phyloP scores from a whole-genome alignment of 2,113 vertebrate species.

The Candoia aspera region DNA sequence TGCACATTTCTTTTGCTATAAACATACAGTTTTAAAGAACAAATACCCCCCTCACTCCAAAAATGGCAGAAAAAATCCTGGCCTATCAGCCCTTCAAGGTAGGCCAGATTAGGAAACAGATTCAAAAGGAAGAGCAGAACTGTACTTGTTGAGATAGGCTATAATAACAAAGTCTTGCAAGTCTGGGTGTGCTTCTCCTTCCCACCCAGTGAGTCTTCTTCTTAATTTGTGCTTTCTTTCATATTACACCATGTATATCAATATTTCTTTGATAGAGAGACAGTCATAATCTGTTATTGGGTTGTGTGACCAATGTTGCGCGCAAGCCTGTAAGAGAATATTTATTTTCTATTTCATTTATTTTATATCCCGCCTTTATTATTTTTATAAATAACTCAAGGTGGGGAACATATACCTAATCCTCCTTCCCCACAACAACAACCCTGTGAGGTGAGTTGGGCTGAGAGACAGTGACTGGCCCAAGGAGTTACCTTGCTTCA shows the following conservation, averaged over 20 bases:
- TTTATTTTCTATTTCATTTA: too few relatives aligned
- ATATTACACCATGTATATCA: not conserved
- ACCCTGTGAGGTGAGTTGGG: too few relatives aligned
- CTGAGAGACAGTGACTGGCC: too few relatives aligned
- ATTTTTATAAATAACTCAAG: too few relatives aligned
- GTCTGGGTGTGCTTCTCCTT: not conserved
- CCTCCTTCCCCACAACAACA: too few relatives aligned
- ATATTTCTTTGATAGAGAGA: not conserved
- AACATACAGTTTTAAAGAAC: not conserved
- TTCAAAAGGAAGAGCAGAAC: not conserved
- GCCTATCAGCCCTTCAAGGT: not conserved
- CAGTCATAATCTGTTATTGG: not conserved
- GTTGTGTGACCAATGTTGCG: not conserved
- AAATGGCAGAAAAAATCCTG: not conserved
- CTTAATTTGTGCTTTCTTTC: not conserved
- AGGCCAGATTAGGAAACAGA: not conserved
- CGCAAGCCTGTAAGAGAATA: not conserved
- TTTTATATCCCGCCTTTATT: too few relatives aligned
- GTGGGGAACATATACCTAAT: too few relatives aligned
- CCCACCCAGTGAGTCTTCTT: not conserved
- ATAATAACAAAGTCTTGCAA: not conserved
- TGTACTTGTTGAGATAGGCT: not conserved
- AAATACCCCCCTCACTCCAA: not conserved
- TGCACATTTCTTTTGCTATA: not conserved
- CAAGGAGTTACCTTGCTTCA: not conserved